Conservation (phyloP, 2,113 vertebrate genomes). For the Sinocyclocheilus rhinocerous region DNA sequence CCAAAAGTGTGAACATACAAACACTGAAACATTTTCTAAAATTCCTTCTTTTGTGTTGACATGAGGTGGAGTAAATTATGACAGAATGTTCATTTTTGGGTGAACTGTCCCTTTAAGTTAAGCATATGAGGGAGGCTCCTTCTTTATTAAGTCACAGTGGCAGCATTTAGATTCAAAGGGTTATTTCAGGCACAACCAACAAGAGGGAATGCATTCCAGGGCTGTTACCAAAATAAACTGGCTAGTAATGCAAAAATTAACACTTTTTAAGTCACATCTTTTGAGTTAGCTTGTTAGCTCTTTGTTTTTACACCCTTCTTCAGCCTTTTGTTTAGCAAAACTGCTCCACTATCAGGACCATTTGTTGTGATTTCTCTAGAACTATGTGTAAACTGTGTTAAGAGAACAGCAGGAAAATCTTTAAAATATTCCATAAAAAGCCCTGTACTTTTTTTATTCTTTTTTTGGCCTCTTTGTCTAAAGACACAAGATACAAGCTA, state of each 20-base stretch:
- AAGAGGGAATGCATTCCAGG: slow-evolving; percentile 35
- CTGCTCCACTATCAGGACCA: no score
- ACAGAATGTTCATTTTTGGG: background rate
- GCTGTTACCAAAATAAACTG: slow-evolving; percentile 48
- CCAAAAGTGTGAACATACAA: background rate
- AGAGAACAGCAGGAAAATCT: background rate
- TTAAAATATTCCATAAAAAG: slow-evolving; percentile 5
- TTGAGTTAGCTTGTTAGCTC: slow-evolving; percentile 1
- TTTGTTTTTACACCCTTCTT: background rate
- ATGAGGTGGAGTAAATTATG: background rate
- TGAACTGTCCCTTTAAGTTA: background rate
- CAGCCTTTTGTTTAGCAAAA: background rate
- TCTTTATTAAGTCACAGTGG: slow-evolving; percentile 26
- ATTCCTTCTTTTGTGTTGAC: background rate
- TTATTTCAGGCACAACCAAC: slow-evolving; percentile 50
- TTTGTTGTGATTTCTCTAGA: background rate
- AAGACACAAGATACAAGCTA: background rate
- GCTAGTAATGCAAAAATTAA: slow-evolving; percentile 16
- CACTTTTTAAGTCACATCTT: slow-evolving; percentile 21
- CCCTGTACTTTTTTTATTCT: background rate
- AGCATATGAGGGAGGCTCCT: background rate
- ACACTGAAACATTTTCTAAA: background rate
- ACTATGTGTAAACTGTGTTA: background rate
- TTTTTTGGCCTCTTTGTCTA: no score
- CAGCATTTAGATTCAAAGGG: slow-evolving; percentile 44